These are phyloP conservation scores for Telenomus remus DNA, from an alignment of 1,140 invertebrate genomes.

Conservation along the genomic window DNA sequence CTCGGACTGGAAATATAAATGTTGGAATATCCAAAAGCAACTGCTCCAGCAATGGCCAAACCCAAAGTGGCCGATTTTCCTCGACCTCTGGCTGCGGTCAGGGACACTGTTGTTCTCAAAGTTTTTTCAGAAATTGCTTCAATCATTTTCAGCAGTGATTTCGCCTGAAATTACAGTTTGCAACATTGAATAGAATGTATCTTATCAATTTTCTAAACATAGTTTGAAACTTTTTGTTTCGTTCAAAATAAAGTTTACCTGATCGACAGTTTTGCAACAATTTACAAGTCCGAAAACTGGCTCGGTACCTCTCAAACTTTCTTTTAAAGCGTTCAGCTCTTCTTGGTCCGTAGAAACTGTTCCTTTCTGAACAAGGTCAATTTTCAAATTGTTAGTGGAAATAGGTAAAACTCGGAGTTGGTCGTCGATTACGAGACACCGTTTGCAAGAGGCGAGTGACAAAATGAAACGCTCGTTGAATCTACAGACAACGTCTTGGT, in stretches of 20 bases:
- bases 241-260: conserved; percentile 74
- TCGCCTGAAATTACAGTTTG: conserved; percentile 77
- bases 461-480: conserved; percentile 98
- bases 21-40: conserved; percentile 95
- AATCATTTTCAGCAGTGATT: conserved; percentile 94
- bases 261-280: conserved; percentile 94
- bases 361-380: conserved; percentile 80
- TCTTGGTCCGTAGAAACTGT: conserved; percentile 71
- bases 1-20: conserved; percentile 98
- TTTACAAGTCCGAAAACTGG: conserved; percentile 93
- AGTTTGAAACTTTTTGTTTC: not conserved
- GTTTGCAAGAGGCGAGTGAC: conserved; percentile 90
- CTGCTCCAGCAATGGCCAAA: conserved; percentile 89
- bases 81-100: conserved; percentile 96
- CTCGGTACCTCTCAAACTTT: conserved; percentile 89
- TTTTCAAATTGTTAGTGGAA: conserved; percentile 89
- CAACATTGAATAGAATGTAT: not conserved
- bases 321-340: conserved; percentile 84
- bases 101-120: conserved; percentile 90
- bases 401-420: conserved; percentile 93
- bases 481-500: conserved; percentile 92
- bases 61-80: conserved; percentile 99
- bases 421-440: conserved; percentile 96
- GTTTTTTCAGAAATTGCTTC: conserved; percentile 96
- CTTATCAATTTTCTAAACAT: not conserved